Base-by-base conservation (phyloP, 1,140 invertebrate species). In the Habropoda laboriosa region DNA sequence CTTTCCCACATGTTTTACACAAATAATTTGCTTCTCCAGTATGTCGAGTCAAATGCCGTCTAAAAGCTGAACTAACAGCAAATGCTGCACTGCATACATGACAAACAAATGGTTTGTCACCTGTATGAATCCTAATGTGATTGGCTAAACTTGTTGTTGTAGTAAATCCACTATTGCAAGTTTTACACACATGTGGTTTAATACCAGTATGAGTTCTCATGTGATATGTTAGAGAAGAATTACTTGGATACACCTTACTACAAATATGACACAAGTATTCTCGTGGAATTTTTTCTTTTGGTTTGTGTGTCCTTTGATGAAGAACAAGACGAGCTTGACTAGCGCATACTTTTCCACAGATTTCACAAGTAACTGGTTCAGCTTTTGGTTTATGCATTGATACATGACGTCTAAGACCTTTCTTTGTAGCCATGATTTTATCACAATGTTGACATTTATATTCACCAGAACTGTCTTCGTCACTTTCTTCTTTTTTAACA, bases 1-100 rank as follows among this genome's bases (percentile, higher is more conserved):
- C 95, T 86, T 94, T 95, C 2, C 94, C 94, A 74, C 95, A 96
- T 1, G 94, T 93, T 49, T 93, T 93, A 76, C 95, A 96, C 2
- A 94, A 90, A 79, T 94, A 93, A 32, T 94, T 94, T 60, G 94
- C 94, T 49, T 94, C 93, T 2, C 95, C 95, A 0, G 93, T 94
- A 81, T 96, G 95, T 42, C 95, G 88, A 13, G 94, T 93, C 89
- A 95, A 91, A 61, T 96, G 95, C 12, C 92, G 80, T 16, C 92
- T 88, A 68, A 93, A 93, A 3, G 92, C 92, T 13, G 92, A 93
- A 72, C 91, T 93, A 0, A 93, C 92, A 30, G 92, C 92, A 68
- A 93, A 93, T 13, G 92, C 92, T 47, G 92, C 92, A 49, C 92
- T 93, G n/a, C 92, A 93, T 24, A 93, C 92, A 55, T 93, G 92